Conservation (phyloP, 92 coral and sea anemone genomes). For the Parazoanthus darwini region DNA sequence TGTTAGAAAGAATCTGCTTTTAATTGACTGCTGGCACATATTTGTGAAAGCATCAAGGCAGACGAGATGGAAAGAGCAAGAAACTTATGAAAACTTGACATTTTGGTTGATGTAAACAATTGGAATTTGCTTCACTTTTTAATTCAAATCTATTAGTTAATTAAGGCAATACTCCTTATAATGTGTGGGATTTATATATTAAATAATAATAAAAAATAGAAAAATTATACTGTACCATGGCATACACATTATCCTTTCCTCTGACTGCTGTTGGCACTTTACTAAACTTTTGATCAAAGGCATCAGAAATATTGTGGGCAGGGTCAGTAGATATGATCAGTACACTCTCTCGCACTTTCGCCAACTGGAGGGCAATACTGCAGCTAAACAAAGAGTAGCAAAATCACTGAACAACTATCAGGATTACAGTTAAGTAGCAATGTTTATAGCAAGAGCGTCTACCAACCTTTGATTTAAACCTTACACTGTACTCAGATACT, state of each 20-base stretch:
- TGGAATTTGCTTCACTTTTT: background rate
- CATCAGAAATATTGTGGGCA: conserved; percentile 99
- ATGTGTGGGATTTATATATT: conserved; percentile 74
- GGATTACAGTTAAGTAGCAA: background rate
- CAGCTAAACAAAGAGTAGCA: conserved; percentile 59
- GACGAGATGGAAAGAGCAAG: background rate
- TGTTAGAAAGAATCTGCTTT: background rate
- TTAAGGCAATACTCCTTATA: background rate
- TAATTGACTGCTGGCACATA: conserved; percentile 34
- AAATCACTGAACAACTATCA: background rate
- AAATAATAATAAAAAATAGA: background rate
- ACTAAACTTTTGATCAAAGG: conserved; percentile 98
- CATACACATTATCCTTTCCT: conserved; percentile 79
- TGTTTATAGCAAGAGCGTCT: too few species aligned
- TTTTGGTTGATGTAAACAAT: background rate
- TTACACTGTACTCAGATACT: too few species aligned
- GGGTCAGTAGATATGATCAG: conserved; percentile 98
- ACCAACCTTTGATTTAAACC: too few species aligned
- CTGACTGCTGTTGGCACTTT: conserved; percentile 84
- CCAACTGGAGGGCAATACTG: conserved; percentile 91
- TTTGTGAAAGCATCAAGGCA: conserved; percentile 47
- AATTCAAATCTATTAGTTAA: background rate
- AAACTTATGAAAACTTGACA: too few species aligned
- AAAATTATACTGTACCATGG: conserved; percentile 73
- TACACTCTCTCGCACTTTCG: conserved; percentile 87